Evolutionary conservation across 2,797 vertebrate genomes (phyloP).

Genomic region (Pyrocephalus nanus): DNA sequence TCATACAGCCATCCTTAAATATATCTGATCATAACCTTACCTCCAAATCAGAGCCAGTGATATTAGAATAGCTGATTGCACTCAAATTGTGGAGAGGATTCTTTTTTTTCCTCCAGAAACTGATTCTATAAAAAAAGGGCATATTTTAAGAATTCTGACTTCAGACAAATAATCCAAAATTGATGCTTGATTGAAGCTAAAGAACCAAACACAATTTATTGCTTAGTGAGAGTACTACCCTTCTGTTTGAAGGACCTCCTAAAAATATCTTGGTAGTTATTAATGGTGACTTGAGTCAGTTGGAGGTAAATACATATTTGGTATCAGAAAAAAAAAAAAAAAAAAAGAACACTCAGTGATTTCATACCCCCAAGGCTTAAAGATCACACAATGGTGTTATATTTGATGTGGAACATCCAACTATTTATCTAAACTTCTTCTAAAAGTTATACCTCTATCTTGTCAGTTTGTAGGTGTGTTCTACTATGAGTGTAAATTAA

Average conservation of each 20-base stretch:
- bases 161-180: constrained; percentile 40
- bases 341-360: background rate
- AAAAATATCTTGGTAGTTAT: background rate
- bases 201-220: background rate
- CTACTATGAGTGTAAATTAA: background rate
- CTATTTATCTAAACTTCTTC: background rate
- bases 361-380: background rate
- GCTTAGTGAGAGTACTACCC: background rate
- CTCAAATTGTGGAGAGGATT: background rate
- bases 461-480: background rate
- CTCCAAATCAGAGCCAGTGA: background rate
- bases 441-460: background rate
- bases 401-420: background rate
- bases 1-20: background rate
- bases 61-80: background rate
- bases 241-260: constrained; percentile 34
- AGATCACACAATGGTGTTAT: background rate
- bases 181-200: constrained; percentile 33
- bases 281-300: background rate
- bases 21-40: background rate
- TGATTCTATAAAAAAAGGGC: background rate
- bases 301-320: background rate
- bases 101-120: background rate
- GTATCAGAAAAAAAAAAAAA: background rate
- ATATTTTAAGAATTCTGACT: constrained; percentile 34